These are phyloP conservation scores for Pantherophis alleghaniensis DNA, from an alignment of 2,797 vertebrate species.

Conservation along the genomic window DNA sequence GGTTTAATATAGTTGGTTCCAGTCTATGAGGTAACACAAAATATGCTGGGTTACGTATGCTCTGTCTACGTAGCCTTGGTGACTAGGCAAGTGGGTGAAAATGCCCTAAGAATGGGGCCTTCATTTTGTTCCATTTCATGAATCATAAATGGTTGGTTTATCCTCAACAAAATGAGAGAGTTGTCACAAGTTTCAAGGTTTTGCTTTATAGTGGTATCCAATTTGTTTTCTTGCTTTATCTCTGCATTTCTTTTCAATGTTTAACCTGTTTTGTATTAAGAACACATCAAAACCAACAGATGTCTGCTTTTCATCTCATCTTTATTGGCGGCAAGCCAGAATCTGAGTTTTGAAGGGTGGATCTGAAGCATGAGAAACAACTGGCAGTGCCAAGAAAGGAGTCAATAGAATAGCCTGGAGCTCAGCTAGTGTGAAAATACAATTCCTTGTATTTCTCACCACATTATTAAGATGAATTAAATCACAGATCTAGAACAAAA, in stretches of 20 bases:
- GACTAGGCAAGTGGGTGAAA: neutral
- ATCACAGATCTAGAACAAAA: neutral
- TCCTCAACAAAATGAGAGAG: neutral
- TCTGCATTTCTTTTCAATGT: neutral
- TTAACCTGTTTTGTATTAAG: neutral
- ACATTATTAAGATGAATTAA: neutral
- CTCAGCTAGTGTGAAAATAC: neutral
- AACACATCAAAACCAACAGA: neutral
- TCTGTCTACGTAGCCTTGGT: neutral
- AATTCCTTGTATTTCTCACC: neutral
- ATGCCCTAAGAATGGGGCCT: neutral
- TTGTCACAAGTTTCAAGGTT: neutral
- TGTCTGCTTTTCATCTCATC: conserved; percentile 29
- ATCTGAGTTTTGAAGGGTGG: neutral
- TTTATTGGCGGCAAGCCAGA: conserved; percentile 14
- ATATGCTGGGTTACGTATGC: neutral
- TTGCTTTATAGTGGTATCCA: neutral
- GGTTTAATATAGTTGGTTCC: neutral
- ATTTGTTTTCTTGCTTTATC: neutral
- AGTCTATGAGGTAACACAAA: neutral
- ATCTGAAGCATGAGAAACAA: conserved; percentile 1
- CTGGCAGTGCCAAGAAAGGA: neutral
- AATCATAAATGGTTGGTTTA: neutral
- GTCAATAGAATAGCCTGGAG: neutral
- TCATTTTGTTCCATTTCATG: neutral